A percentile compares a stretch with the other conserved stretches of the same genome.
phyloP scores from a whole-genome alignment of 2,113 vertebrate species.

The Pitta sordida region DNA sequence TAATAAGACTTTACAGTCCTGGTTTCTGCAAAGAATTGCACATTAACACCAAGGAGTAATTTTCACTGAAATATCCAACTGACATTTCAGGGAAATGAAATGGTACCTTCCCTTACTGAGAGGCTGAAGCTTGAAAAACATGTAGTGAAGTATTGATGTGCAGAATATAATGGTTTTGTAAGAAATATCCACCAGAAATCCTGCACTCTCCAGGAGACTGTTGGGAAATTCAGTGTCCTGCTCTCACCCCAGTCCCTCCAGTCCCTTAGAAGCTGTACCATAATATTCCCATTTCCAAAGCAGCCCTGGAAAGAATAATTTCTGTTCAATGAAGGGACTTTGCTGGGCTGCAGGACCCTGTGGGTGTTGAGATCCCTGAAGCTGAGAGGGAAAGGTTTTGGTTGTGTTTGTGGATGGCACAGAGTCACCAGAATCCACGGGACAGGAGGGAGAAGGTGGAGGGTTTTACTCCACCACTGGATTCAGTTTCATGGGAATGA shows the following conservation, averaged over 20 bases:
- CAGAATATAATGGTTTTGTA: not conserved
- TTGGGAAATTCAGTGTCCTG: not conserved
- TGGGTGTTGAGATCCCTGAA: rapidly evolving
- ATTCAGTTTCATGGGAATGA: not conserved
- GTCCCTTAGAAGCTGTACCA: not conserved
- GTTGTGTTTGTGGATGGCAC: not conserved
- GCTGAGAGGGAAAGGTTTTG: not conserved
- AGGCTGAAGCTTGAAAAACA: not conserved
- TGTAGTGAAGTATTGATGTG: not conserved
- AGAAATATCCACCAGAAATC: not conserved
- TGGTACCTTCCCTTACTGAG: not conserved
- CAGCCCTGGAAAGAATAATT: not conserved
- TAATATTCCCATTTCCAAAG: not conserved
- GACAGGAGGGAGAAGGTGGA: not conserved
- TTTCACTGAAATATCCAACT: not conserved
- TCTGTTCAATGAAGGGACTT: not conserved
- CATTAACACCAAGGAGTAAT: not conserved
- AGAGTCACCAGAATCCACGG: not conserved
- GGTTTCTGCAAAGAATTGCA: not conserved
- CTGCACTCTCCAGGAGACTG: not conserved
- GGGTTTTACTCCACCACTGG: not conserved
- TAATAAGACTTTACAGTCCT: not conserved
- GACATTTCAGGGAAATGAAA: not conserved
- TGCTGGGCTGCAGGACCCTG: not conserved
- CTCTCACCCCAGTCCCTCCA: not conserved